phyloP scores from a whole-genome alignment of 2,888 invertebrate genomes.

The Alentia gelatinosa region DNA sequence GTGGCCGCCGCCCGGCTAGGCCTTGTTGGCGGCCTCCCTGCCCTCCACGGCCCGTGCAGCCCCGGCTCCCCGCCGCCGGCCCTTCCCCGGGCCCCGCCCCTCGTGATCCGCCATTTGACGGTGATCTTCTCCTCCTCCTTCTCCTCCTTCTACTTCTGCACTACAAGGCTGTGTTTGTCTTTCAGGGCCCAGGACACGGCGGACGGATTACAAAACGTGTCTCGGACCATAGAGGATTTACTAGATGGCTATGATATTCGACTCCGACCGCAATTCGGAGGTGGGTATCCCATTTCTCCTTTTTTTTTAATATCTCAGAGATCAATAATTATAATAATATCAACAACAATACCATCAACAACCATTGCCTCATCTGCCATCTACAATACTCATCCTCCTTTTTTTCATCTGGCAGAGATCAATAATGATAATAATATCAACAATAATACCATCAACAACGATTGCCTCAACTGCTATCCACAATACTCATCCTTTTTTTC shows the following conservation, averaged over 20 bases:
- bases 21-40: not conserved
- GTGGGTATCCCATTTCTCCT: conserved; percentile 66
- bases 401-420: too few species aligned
- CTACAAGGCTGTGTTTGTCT: not conserved
- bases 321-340: too few species aligned
- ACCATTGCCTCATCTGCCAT: too few species aligned
- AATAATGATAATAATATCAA: too few species aligned
- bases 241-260: conserved; percentile 77
- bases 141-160: not conserved
- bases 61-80: not conserved
- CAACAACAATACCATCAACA: too few species aligned
- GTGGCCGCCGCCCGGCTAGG: not conserved
- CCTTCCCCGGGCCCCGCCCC: not conserved
- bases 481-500: too few species aligned
- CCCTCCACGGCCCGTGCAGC: not conserved
- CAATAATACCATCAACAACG: too few species aligned
- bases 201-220: conserved; percentile 64
- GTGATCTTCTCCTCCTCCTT: not conserved
- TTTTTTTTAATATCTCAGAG: not conserved
- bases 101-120: not conserved
- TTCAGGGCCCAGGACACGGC: conserved; percentile 35
- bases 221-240: conserved; percentile 72
- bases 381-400: too few species aligned
- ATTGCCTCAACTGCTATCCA: too few species aligned
- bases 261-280: conserved; percentile 76